Evolutionary conservation across 2,888 invertebrate species (phyloP), one percentile per base, ranked within the genome.

Genomic region (Synanthedon formicaeformis): DNA sequence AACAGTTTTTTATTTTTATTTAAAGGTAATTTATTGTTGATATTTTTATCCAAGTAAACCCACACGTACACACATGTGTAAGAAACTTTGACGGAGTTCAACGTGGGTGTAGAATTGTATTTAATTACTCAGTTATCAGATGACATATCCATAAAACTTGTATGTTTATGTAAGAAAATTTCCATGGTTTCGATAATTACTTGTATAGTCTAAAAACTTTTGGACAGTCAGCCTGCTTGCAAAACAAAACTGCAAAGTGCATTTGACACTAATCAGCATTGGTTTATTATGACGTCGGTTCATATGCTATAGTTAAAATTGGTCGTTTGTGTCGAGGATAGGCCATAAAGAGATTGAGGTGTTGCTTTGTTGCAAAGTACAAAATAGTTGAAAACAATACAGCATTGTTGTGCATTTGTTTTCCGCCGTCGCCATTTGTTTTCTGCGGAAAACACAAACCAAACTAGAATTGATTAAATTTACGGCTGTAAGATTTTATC

Each of bases 101-200:
- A 51, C 54, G 56, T 56, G 53, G 54, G 55, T 40, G 51, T 53
- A 41, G 18, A 12, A 49, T 49, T 12, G 56, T 56, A 60, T 60
- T 57, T 64, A 66, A 70, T 69, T 66, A 68, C 60, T 50, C 54
- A 49, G 52, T 60, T 62, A 60, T 66, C 67, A 63, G 63, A 61
- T 60, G 63, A 48, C 63, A 62, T 60, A 52, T 59, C 60, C 61
- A 63, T 66, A 66, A 67, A 66, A 56, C 56, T 23, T 51, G 50
- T 34, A 55, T 58, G 56, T 64, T 65, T 63, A 61, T 61, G 55
- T 49, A 41, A 1, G 11, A 11, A 12, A 8, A 3, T 13, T 49
- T 49, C 27, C 27, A 34, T 34, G 27, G 23, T 23, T 23, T 23
- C 4, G 4, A 23, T 23, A 23, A 23, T 4, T 4, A 23, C 4